Evolutionary conservation across 2,113 vertebrate genomes (phyloP).

Genomic region (Leuciscus idus): DNA sequence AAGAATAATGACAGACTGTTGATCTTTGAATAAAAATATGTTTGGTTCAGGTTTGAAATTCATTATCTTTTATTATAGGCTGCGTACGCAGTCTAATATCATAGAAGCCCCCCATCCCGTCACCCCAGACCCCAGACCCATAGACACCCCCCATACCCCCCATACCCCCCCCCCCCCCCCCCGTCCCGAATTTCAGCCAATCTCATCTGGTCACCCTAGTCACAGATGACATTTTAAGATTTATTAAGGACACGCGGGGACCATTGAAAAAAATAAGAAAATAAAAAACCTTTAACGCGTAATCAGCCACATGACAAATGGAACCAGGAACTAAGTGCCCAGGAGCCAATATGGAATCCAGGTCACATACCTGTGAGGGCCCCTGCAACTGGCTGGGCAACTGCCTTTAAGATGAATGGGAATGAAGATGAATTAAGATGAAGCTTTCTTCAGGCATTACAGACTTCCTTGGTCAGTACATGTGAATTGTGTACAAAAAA

Average conservation of each 20-base stretch:
- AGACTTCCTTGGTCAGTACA: background rate
- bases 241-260: background rate
- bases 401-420: constrained; percentile 15
- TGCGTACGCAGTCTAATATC: no score
- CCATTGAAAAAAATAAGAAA: background rate
- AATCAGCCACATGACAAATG: constrained; percentile 20
- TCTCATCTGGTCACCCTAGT: no score
- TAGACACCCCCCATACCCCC: no score
- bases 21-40: no score
- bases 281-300: background rate
- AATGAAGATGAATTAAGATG: background rate
- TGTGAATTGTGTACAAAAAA: background rate
- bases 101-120: no score
- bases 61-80: no score
- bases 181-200: no score
- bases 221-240: background rate
- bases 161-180: no score
- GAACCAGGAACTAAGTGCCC: background rate
- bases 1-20: no score
- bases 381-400: background rate
- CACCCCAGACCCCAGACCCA: no score
- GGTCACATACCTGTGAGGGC: background rate
- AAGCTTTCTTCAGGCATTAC: constrained; percentile 9
- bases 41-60: no score
- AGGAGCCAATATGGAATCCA: constrained; percentile 2